Percentiles rank a stretch among this genome's conserved stretches.
Evolutionary conservation across 2,888 invertebrate genomes (phyloP).

Genomic region (Aricia artaxerxes): DNA sequence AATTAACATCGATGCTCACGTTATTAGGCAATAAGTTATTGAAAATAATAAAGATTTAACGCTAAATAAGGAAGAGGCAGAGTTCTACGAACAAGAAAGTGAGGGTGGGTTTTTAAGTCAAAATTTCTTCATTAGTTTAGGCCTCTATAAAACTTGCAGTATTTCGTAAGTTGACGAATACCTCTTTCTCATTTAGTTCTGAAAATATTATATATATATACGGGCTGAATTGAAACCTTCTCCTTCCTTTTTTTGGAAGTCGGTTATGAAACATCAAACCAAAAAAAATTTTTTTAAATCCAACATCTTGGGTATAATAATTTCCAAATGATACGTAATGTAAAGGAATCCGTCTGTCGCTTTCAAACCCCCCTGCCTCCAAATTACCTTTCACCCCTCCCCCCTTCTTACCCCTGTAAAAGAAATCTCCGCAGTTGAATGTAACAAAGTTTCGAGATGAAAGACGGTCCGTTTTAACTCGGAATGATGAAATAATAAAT

Average conservation of each 20-base stretch:
- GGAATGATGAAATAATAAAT: background rate
- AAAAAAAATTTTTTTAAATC: background rate
- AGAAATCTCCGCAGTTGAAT: background rate
- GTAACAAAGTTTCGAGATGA: constrained; percentile 13
- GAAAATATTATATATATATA: too few relatives aligned
- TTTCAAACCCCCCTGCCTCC: background rate
- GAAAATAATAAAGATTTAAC: background rate
- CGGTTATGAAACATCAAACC: too few relatives aligned
- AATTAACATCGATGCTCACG: background rate
- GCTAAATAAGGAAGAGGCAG: too few relatives aligned
- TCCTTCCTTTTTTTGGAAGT: too few relatives aligned
- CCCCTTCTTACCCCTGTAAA: background rate
- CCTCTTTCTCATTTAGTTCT: too few relatives aligned
- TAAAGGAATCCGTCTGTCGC: constrained; percentile 12
- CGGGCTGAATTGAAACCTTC: too few relatives aligned
- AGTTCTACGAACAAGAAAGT: too few relatives aligned
- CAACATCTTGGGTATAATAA: background rate
- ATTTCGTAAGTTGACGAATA: too few relatives aligned
- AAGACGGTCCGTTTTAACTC: background rate
- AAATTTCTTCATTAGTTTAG: background rate
- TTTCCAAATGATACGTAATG: background rate
- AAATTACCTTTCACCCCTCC: background rate
- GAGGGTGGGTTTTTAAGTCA: too few relatives aligned
- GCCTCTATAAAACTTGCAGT: background rate
- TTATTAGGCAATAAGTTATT: background rate